These are phyloP conservation scores for Melipona beecheii DNA, from an alignment of 2,888 invertebrate genomes.

Conservation along the genomic window DNA sequence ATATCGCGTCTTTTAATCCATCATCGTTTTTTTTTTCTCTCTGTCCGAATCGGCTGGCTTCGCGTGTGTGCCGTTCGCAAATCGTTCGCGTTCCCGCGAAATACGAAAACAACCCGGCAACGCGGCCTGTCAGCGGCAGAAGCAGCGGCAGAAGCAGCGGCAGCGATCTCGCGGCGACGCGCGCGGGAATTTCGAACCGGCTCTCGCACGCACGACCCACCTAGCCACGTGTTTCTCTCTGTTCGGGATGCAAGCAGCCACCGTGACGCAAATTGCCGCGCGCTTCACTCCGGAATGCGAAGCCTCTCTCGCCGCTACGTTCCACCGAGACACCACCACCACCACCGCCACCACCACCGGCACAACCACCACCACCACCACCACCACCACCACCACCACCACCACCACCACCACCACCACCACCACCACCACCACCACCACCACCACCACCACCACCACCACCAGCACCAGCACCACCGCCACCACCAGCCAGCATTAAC, in stretches of 20 bases:
- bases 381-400: neutral
- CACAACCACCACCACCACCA: neutral
- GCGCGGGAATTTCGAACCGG: slow-evolving; percentile 62
- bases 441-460: slow-evolving; percentile 14
- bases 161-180: slow-evolving; percentile 27
- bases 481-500: neutral
- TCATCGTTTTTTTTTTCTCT: slow-evolving; percentile 14
- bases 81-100: slow-evolving; percentile 54
- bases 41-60: neutral
- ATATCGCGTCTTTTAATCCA: slow-evolving; percentile 19
- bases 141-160: neutral
- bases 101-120: slow-evolving; percentile 44
- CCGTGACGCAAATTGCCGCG: slow-evolving; percentile 60
- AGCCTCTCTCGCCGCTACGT: slow-evolving; percentile 45
- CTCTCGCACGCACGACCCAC: slow-evolving; percentile 48
- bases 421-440: slow-evolving; percentile 23
- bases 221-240: slow-evolving; percentile 58
- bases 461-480: slow-evolving; percentile 6
- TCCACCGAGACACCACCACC: slow-evolving; percentile 40
- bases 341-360: slow-evolving; percentile 18
- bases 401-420: neutral
- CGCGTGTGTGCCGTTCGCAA: neutral
- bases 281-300: slow-evolving; percentile 57
- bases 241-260: slow-evolving; percentile 61
- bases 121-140: slow-evolving; percentile 3